Percentiles rank a stretch among this genome's conserved stretches.
phyloP scores from a whole-genome alignment of 2,113 vertebrate species.

The Pampusana beccarii region DNA sequence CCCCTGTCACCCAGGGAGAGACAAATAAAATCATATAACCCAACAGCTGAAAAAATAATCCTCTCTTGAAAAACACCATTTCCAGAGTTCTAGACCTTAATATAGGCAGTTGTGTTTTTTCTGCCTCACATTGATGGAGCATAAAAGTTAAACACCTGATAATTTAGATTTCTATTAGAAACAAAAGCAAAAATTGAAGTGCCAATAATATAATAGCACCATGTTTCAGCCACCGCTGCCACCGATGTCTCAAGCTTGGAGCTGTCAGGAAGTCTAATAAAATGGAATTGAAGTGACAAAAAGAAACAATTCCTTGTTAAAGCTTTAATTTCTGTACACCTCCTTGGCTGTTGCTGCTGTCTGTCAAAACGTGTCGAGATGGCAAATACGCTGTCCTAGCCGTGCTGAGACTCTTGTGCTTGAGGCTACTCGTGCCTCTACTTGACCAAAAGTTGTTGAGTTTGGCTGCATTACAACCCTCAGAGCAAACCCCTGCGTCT shows the following conservation, averaged over 20 bases:
- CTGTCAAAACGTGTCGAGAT: neutral
- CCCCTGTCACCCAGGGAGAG: neutral
- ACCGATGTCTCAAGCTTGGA: neutral
- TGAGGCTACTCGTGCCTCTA: neutral
- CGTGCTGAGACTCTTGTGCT: neutral
- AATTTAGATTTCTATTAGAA: constrained; percentile 38
- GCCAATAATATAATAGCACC: constrained; percentile 2
- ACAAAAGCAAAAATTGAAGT: constrained; percentile 2
- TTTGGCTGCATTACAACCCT: neutral
- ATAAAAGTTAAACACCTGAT: constrained; percentile 31
- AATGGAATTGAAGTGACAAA: constrained; percentile 2
- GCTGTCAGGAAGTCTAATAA: constrained; percentile 5
- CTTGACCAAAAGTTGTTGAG: neutral
- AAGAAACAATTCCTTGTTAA: constrained; percentile 11
- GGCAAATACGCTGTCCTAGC: neutral
- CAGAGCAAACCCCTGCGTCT: neutral
- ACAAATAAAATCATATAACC: neutral
- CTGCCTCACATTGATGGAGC: neutral
- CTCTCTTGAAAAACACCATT: neutral
- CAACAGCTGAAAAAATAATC: neutral
- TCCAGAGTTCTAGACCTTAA: neutral
- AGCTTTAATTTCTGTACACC: constrained; percentile 3
- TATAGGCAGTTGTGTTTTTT: neutral
- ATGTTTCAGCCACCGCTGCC: neutral
- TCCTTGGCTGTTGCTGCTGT: neutral